Conservation (phyloP, 1,140 invertebrate genomes). For the Medauroidea extradentata region DNA sequence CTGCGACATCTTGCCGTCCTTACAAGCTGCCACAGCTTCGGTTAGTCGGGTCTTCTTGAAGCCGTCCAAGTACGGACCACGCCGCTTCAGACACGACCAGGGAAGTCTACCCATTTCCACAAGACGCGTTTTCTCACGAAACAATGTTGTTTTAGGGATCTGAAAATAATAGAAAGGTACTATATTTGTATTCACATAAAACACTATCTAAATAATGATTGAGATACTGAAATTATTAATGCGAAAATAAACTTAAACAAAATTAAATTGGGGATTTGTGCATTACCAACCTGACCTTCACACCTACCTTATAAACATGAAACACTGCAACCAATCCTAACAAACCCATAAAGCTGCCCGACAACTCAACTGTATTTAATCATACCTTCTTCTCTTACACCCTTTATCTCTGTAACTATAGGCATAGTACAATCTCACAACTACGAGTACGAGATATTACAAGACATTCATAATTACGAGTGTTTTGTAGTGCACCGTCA, state of each 20-base stretch:
- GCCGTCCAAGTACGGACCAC: constrained; percentile 46
- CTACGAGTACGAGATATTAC: too few relatives aligned
- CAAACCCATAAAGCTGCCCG: too few relatives aligned
- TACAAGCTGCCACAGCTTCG: constrained; percentile 52
- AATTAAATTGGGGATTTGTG: too few relatives aligned
- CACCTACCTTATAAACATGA: too few relatives aligned
- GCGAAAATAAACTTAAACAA: not conserved
- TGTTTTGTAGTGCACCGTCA: too few relatives aligned
- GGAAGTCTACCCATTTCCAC: constrained; percentile 52
- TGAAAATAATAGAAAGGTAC: constrained; percentile 21
- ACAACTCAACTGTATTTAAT: too few relatives aligned
- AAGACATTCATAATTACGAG: too few relatives aligned
- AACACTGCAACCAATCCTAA: too few relatives aligned
- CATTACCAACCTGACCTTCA: too few relatives aligned
- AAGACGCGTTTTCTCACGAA: constrained; percentile 51
- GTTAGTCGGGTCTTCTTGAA: constrained; percentile 48
- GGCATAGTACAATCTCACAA: too few relatives aligned
- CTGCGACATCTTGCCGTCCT: constrained; percentile 54
- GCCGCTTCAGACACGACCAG: constrained; percentile 45
- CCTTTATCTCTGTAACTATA: too few relatives aligned
- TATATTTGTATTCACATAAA: not conserved
- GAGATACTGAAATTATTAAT: not conserved
- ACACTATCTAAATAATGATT: not conserved
- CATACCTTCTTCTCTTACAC: too few relatives aligned
- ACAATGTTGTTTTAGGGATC: constrained; percentile 58